Percentiles rank a stretch among this genome's conserved stretches.
Evolutionary conservation across 2,888 invertebrate genomes (phyloP).

Genomic region (Megalurothrips usitatus): DNA sequence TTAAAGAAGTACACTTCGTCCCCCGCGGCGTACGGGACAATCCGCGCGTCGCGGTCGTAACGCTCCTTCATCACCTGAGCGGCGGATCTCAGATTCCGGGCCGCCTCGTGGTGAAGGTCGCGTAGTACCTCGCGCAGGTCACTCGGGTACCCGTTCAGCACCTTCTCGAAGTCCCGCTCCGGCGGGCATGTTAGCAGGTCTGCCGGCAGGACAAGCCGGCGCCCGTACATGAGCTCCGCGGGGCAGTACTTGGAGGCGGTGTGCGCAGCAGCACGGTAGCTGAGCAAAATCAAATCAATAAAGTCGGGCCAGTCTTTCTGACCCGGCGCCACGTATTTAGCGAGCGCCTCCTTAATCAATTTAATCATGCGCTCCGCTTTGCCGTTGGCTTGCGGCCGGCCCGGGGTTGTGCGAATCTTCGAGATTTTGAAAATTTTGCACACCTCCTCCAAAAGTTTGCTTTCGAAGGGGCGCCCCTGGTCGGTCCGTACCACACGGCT

Average conservation of each 20-base stretch:
- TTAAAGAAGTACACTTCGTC: not conserved
- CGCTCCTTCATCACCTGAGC: not conserved
- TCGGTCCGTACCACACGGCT: not conserved
- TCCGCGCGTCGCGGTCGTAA: not conserved
- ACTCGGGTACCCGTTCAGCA: not conserved
- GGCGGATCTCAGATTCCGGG: not conserved
- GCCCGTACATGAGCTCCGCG: constrained; percentile 1
- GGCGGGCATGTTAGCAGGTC: not conserved
- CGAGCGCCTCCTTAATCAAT: not conserved
- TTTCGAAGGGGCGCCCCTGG: not conserved
- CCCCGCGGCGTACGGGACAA: not conserved
- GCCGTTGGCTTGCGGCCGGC: constrained; percentile 2
- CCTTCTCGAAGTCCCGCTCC: not conserved
- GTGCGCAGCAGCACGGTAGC: not conserved
- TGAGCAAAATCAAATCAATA: not conserved
- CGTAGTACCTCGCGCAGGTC: not conserved
- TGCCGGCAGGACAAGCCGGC: not conserved
- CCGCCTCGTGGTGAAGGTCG: not conserved
- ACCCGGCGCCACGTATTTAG: not conserved
- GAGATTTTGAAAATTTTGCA: not conserved
- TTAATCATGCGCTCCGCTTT: not conserved
- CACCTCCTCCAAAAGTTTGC: not conserved
- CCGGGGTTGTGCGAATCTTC: not conserved
- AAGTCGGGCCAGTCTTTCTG: constrained; percentile 7
- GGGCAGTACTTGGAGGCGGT: not conserved